Percentiles rank a stretch among this genome's conserved stretches.
Conservation (phyloP, 92 coral and sea anemone species). For the Porites evermanni region DNA sequence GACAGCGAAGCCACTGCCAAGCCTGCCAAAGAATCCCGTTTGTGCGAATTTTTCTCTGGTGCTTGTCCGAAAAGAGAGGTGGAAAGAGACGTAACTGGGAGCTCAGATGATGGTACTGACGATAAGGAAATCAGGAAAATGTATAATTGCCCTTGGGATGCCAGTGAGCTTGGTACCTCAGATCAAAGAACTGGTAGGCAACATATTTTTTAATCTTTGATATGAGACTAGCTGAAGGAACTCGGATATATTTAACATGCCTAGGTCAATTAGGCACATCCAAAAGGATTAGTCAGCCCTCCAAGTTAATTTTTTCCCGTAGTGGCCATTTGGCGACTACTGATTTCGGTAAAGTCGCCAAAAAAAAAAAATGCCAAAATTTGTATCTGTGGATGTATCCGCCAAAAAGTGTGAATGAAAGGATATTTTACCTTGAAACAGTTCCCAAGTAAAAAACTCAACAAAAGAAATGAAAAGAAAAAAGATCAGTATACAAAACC, state of each 20-base stretch:
- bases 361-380: too few species aligned
- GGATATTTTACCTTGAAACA: too few species aligned
- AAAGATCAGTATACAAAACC: too few species aligned
- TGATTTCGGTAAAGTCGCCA: too few species aligned
- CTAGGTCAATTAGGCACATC: too few species aligned
- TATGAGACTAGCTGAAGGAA: slow-evolving; percentile 14
- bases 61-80: background rate
- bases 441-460: too few species aligned
- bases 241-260: background rate
- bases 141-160: slow-evolving; percentile 21
- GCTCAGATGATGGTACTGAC: background rate
- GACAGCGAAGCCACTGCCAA: slow-evolving; percentile 1
- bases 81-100: background rate
- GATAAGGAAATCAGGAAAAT: slow-evolving; percentile 8
- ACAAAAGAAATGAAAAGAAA: too few species aligned
- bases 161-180: slow-evolving; percentile 13
- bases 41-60: slow-evolving; percentile 8
- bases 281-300: too few species aligned
- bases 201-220: slow-evolving; percentile 9
- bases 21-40: slow-evolving; percentile 4
- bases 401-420: too few species aligned
- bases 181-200: slow-evolving; percentile 27
- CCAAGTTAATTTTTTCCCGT: too few species aligned
- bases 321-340: too few species aligned
- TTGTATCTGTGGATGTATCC: too few species aligned